A percentile compares a stretch with the other conserved stretches of the same genome.
These are phyloP conservation scores for Trissonchulus sp. DNA, from an alignment of 2,888 invertebrate species.

Conservation along the genomic window DNA sequence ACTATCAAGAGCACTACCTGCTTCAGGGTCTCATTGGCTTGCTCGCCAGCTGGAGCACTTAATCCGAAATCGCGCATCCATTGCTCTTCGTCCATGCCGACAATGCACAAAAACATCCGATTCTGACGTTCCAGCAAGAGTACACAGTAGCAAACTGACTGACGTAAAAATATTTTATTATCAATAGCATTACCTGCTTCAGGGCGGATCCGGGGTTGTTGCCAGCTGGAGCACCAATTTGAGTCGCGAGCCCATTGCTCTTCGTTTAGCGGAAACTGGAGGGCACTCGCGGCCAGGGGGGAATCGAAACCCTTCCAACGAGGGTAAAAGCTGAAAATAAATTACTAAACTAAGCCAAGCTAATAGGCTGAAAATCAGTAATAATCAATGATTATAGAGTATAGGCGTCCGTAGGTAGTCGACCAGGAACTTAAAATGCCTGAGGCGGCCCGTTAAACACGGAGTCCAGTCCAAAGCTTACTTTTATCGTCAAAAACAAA, in stretches of 20 bases:
- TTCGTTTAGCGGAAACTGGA: constrained; percentile 80
- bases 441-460: too few relatives aligned
- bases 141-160: constrained; percentile 66
- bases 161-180: neutral
- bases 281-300: constrained; percentile 67
- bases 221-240: constrained; percentile 75
- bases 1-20: constrained; percentile 28
- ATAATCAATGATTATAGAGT: too few relatives aligned
- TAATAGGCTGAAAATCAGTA: too few relatives aligned
- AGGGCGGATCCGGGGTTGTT: constrained; percentile 76
- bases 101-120: too few relatives aligned
- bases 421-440: too few relatives aligned
- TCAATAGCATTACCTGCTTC: constrained; percentile 55
- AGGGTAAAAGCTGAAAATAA: constrained; percentile 67
- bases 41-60: constrained; percentile 72
- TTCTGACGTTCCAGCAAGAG: constrained; percentile 73
- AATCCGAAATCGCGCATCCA: too few relatives aligned
- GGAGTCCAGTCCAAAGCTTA: too few relatives aligned
- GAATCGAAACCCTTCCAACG: constrained; percentile 84
- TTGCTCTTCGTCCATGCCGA: too few relatives aligned
- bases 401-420: too few relatives aligned
- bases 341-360: too few relatives aligned
- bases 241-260: constrained; percentile 62
- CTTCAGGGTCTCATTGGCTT: constrained; percentile 77
- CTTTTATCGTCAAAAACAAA: too few relatives aligned